Base-by-base conservation (phyloP, 2,888 invertebrate genomes). In the Tanypteryx hageni region DNA sequence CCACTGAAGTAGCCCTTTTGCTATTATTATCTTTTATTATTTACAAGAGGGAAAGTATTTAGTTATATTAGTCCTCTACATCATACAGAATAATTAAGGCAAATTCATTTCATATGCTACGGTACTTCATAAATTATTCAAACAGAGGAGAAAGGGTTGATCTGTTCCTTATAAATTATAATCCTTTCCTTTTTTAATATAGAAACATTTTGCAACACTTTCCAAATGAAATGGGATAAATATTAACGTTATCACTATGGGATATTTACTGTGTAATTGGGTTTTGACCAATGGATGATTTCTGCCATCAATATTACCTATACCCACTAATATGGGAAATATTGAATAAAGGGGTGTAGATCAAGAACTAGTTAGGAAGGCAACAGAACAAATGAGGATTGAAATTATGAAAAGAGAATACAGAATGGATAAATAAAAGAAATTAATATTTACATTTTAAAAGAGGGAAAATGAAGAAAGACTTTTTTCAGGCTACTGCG, bases 51-150 rank as follows among this genome's bases (percentile, higher is more conserved):
- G 89, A 68, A 89, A 89, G 44, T 89, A 44, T 64, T 44, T 44
- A 64, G 22, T 64, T 89, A 64, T 89, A 89, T 89, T 89, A 64
- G 64, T 89, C 61, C 89, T 89, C 89, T 89, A 89, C 89, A 58
- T 89, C 64, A 89, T 61, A 89, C 44, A 64, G 89, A 68, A 89
- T 89, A 89, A 76, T 76, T 89, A 89, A 89, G 89, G 89, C 89
- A 89, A 89, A 89, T 89, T 58, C 64, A 89, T 44, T 89, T 89
- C n/a, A 64, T 44, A 89, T 61, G 64, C 89, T 89, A 89, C 56
- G 44, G 44, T 89, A 89, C 44, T 89, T 89, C 64, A 64, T 89
- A 89, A 89, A 89, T 89, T 44, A 27, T 89, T 89, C 89, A 89
- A 44, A 64, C 89, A 64, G 89, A 89, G 83, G 56, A 89, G 44